phyloP scores from a whole-genome alignment of 2,888 invertebrate genomes.

The Augochlorella aurata region DNA sequence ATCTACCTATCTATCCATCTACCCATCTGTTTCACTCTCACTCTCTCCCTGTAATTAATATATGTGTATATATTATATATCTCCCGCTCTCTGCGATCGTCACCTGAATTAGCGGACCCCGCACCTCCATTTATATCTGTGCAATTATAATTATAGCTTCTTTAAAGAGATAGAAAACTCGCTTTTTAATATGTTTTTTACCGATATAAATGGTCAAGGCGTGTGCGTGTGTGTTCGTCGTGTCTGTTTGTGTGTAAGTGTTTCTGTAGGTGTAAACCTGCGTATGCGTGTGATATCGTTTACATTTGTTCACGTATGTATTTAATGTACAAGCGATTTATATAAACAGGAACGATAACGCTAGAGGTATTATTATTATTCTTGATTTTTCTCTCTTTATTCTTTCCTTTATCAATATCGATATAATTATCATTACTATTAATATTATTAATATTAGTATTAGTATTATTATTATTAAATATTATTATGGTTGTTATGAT shows the following conservation, averaged over 20 bases:
- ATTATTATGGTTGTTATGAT: background rate
- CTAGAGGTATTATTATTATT: conserved; percentile 63
- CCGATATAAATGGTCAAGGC: conserved; percentile 28
- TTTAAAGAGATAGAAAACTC: conserved; percentile 47
- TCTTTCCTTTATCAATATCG: background rate
- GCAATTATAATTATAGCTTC: conserved; percentile 22
- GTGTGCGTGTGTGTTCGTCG: background rate
- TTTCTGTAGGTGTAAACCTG: background rate
- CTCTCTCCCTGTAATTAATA: no score
- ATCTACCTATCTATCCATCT: background rate
- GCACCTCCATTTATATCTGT: conserved; percentile 21
- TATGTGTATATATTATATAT: background rate
- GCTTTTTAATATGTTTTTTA: conserved; percentile 25
- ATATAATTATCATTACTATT: no score
- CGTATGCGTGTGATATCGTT: conserved; percentile 23
- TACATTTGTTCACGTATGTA: conserved; percentile 43
- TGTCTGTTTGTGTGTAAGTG: no score
- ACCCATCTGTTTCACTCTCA: background rate
- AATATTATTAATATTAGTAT: background rate
- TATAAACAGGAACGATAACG: conserved; percentile 65
- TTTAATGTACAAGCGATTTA: conserved; percentile 60
- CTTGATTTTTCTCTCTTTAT: conserved; percentile 39
- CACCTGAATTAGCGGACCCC: conserved; percentile 35
- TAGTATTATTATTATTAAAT: background rate
- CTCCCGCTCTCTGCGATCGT: conserved; percentile 9